These are phyloP conservation scores for Porites rus DNA, from an alignment of 92 coral and sea anemone genomes.

Conservation along the genomic window DNA sequence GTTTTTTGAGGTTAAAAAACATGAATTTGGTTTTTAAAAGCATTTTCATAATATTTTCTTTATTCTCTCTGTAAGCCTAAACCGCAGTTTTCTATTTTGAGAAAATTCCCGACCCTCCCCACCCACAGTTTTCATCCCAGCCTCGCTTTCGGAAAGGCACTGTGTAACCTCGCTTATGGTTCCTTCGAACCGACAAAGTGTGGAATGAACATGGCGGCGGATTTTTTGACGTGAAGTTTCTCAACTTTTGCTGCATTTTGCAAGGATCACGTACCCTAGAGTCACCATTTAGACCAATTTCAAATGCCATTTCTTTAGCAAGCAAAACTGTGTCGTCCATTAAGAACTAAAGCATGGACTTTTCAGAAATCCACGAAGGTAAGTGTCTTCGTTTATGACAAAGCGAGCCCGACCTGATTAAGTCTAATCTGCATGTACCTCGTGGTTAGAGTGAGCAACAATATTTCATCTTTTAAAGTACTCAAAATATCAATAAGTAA, in stretches of 20 bases:
- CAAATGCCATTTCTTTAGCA: neutral
- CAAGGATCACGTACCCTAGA: neutral
- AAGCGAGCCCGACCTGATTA: neutral
- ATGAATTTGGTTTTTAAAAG: too few species aligned
- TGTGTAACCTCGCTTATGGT: constrained; percentile 41
- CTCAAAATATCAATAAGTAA: neutral
- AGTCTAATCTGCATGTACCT: neutral
- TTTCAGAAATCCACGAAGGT: constrained; percentile 94
- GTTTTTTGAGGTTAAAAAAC: neutral
- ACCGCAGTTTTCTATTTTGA: too few species aligned
- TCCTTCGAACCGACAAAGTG: constrained; percentile 26
- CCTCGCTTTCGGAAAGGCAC: neutral
- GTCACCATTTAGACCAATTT: neutral
- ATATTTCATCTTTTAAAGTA: neutral
- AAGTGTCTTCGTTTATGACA: constrained; percentile 1
- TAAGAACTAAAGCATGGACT: constrained; percentile 71
- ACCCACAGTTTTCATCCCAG: neutral
- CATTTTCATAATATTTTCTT: neutral
- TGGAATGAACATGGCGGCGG: constrained; percentile 33
- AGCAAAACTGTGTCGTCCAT: neutral
- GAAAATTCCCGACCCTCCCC: neutral
- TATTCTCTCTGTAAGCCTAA: too few species aligned
- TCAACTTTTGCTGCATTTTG: neutral
- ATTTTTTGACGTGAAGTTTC: neutral
- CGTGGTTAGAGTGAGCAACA: neutral